Conservation (phyloP, 1,140 invertebrate species). For the Caenorhabditis briggsae region DNA sequence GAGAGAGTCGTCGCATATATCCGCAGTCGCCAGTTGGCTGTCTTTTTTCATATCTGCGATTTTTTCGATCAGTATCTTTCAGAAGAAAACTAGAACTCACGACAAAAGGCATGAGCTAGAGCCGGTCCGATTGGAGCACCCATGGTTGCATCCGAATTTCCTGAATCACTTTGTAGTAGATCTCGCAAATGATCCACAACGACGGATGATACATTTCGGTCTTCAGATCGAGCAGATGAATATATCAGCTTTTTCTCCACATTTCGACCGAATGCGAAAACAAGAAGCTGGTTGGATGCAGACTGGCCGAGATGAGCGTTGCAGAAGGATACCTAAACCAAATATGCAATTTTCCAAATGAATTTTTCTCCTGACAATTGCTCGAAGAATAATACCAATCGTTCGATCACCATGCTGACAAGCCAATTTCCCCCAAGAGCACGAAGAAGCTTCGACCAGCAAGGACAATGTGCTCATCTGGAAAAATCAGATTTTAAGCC, state of each 20-base stretch:
- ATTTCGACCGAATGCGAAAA: conserved; percentile 50
- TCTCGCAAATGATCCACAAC: conserved; percentile 13
- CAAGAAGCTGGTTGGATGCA: conserved; percentile 41
- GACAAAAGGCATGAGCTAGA: conserved; percentile 58
- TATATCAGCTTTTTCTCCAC: conserved; percentile 51
- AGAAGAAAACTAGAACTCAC: conserved; percentile 27
- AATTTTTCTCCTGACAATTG: conserved; percentile 27
- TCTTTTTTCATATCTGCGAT: conserved; percentile 37
- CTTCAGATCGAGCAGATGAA: conserved; percentile 21
- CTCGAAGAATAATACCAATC: conserved; percentile 22
- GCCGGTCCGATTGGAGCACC: conserved; percentile 49
- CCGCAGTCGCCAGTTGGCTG: neutral
- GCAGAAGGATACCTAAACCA: conserved; percentile 57
- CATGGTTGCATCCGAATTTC: conserved; percentile 3
- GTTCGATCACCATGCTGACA: conserved; percentile 13
- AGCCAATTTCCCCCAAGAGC: conserved; percentile 57
- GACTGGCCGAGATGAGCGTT: conserved; percentile 61
- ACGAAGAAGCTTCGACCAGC: conserved; percentile 47
- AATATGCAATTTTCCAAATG: neutral
- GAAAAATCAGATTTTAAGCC: neutral
- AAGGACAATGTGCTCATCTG: conserved; percentile 54
- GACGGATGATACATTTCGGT: conserved; percentile 1
- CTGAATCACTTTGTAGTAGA: neutral
- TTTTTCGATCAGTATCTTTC: too few species aligned
- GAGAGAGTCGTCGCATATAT: conserved; percentile 18